These are phyloP conservation scores for Melozone crissalis DNA, from an alignment of 2,113 vertebrate genomes.

Conservation along the genomic window DNA sequence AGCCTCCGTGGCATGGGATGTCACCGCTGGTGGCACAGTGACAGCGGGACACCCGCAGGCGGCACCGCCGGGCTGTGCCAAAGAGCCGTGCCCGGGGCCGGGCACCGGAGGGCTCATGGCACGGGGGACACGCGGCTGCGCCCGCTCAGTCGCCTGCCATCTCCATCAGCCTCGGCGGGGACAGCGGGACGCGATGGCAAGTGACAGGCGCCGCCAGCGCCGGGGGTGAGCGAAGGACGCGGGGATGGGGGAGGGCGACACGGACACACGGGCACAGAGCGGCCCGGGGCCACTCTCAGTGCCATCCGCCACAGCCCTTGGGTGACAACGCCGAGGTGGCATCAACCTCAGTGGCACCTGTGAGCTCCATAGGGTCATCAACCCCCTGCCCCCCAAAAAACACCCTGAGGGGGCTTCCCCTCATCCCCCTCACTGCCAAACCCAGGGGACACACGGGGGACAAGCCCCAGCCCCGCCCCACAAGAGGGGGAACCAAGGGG, in stretches of 20 bases:
- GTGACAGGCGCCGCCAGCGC: conserved; percentile 44
- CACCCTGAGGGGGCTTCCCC: neutral
- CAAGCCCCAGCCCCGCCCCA: neutral
- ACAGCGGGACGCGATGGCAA: conserved; percentile 33
- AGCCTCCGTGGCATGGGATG: accelerated
- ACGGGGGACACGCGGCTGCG: neutral
- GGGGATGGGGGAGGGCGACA: neutral
- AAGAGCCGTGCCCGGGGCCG: neutral
- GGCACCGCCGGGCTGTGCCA: neutral
- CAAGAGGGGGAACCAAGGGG: neutral
- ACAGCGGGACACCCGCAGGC: neutral
- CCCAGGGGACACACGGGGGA: neutral
- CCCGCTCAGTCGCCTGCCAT: conserved; percentile 21
- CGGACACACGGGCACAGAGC: neutral
- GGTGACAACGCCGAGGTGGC: neutral
- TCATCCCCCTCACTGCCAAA: neutral
- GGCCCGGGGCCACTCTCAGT: neutral
- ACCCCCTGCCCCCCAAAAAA: accelerated
- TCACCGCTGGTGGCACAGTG: neutral
- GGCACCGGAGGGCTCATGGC: neutral
- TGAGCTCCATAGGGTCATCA: neutral
- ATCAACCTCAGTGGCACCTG: neutral
- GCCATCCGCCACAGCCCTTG: neutral
- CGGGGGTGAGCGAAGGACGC: conserved; percentile 25
- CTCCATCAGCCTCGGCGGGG: conserved; percentile 18